Conservation (phyloP, 1,140 invertebrate species). For the Caenorhabditis latens region DNA sequence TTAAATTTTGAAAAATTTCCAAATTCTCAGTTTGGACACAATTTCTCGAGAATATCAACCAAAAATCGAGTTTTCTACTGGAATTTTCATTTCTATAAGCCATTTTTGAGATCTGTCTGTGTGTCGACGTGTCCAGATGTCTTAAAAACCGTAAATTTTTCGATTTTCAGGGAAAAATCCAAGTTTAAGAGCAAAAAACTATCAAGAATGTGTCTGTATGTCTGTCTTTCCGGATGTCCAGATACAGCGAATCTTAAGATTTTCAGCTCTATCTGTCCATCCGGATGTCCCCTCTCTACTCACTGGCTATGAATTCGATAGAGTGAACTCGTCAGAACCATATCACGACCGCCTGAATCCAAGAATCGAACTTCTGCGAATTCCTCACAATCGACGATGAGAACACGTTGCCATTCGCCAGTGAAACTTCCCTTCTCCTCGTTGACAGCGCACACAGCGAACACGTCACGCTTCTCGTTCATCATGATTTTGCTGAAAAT, state of each 20-base stretch:
- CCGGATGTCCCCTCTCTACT: background rate
- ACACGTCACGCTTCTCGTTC: background rate
- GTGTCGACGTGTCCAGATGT: too few species aligned
- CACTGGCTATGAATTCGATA: conserved; percentile 19
- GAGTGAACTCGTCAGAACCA: conserved; percentile 17
- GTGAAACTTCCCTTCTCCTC: conserved; percentile 26
- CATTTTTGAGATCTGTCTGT: too few species aligned
- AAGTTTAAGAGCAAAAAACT: background rate
- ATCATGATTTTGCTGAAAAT: background rate
- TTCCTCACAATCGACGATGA: conserved; percentile 15
- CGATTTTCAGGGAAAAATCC: background rate
- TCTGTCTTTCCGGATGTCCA: background rate
- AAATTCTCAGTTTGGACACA: too few species aligned
- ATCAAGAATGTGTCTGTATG: background rate
- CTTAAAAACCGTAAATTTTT: too few species aligned
- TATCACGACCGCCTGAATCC: conserved; percentile 36
- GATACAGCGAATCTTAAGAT: too few species aligned
- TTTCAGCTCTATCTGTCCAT: background rate
- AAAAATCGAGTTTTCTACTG: too few species aligned
- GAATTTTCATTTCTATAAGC: too few species aligned
- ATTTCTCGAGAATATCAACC: too few species aligned
- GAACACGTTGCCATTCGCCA: conserved; percentile 22
- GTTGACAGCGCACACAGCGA: conserved; percentile 28
- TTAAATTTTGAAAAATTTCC: too few species aligned
- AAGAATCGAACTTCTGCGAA: conserved; percentile 39